phyloP scores from a whole-genome alignment of 2,113 vertebrate genomes.

The Dissostichus mawsoni region DNA sequence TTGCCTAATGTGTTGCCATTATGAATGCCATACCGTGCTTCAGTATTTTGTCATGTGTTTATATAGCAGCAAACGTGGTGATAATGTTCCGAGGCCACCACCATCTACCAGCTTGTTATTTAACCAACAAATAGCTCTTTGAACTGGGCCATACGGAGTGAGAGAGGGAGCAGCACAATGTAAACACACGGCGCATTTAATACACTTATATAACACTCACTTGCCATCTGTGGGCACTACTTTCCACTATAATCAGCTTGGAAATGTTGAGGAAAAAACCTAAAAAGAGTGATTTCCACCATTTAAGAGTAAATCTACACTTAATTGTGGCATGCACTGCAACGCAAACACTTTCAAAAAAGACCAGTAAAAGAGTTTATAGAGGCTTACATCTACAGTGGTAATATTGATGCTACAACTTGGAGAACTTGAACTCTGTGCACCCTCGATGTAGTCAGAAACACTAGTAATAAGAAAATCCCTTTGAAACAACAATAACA shows the following conservation, averaged over 20 bases:
- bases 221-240: constrained; percentile 61
- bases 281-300: neutral
- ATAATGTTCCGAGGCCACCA: neutral
- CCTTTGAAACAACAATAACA: constrained; percentile 23
- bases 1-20: neutral
- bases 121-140: constrained; percentile 50
- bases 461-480: neutral
- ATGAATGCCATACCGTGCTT: neutral
- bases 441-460: neutral
- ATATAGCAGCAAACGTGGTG: neutral
- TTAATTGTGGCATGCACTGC: neutral
- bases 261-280: constrained; percentile 26
- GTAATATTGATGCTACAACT: neutral
- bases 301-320: neutral
- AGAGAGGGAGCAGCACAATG: constrained; percentile 8
- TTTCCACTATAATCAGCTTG: constrained; percentile 50
- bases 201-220: constrained; percentile 65
- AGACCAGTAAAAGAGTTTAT: neutral
- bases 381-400: neutral
- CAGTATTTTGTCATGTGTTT: neutral
- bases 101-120: constrained; percentile 35
- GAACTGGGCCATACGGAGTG: neutral
- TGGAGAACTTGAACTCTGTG: constrained; percentile 1
- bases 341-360: neutral
- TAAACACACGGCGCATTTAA: constrained; percentile 55